Evolutionary conservation across 2,113 vertebrate species (phyloP).

Genomic region (Haliaeetus leucogaster): DNA sequence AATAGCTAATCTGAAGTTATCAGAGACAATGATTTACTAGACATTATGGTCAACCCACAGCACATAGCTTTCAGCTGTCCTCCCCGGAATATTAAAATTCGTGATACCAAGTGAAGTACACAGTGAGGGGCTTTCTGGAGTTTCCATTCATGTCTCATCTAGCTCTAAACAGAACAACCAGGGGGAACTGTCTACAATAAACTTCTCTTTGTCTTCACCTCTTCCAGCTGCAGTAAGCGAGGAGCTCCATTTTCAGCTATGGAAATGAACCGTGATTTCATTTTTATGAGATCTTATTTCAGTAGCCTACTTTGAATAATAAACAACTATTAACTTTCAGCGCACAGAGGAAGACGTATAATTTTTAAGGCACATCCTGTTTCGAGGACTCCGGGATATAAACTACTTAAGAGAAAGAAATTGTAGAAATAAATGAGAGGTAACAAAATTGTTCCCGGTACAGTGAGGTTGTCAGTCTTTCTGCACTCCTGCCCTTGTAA

Average conservation of each 20-base stretch:
- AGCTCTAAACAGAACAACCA: not conserved
- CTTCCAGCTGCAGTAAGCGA: not conserved
- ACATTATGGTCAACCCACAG: not conserved
- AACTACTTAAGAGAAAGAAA: not conserved
- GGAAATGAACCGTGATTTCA: not conserved
- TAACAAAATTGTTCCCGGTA: not conserved
- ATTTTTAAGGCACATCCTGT: not conserved
- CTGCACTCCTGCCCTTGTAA: not conserved
- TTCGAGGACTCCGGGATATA: not conserved
- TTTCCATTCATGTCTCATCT: not conserved
- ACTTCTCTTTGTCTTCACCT: not conserved
- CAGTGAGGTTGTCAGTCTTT: not conserved
- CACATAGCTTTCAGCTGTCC: not conserved
- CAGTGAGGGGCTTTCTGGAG: not conserved
- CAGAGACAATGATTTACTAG: not conserved
- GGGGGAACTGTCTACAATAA: not conserved
- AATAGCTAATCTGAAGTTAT: not conserved
- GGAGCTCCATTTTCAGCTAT: constrained; percentile 28
- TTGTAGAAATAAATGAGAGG: not conserved
- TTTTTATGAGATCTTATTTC: constrained; percentile 15
- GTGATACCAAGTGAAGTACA: not conserved
- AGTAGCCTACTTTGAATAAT: not conserved
- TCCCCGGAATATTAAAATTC: not conserved
- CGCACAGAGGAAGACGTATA: not conserved
- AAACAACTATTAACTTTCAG: not conserved